Percentiles rank a stretch among this genome's conserved stretches.
These are phyloP conservation scores for Graptemys geographica DNA, from an alignment of 2,797 vertebrate species.

Conservation along the genomic window DNA sequence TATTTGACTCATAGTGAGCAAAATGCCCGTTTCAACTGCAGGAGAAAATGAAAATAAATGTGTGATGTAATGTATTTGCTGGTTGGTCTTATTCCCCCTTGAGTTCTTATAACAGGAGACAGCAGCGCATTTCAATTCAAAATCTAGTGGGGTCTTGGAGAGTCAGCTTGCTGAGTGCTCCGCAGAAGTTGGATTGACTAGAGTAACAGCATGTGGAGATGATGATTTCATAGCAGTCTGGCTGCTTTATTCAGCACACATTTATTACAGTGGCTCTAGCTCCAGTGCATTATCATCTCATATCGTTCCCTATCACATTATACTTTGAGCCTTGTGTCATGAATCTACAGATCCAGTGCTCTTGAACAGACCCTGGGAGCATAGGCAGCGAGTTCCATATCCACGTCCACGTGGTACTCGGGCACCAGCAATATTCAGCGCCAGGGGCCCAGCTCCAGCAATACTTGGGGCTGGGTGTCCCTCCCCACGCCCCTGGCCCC, in stretches of 20 bases:
- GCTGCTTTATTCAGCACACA: not conserved
- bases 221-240: not conserved
- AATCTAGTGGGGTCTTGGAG: not conserved
- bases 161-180: not conserved
- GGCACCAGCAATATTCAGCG: too few species aligned
- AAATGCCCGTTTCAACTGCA: not conserved
- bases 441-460: too few species aligned
- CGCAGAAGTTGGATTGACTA: not conserved
- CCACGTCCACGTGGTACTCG: too few species aligned
- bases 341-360: not conserved
- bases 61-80: slow-evolving; percentile 4
- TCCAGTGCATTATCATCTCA: not conserved
- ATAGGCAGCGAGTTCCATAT: too few species aligned
- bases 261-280: not conserved
- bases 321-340: rapidly evolving
- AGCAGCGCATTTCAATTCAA: not conserved
- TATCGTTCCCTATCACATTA: not conserved
- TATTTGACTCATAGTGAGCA: slow-evolving; percentile 11
- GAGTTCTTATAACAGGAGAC: not conserved
- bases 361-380: not conserved
- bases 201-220: not conserved
- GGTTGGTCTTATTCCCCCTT: not conserved
- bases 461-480: too few species aligned
- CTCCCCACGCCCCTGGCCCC: too few species aligned
- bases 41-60: slow-evolving; percentile 8